Evolutionary conservation across 2,888 invertebrate species (phyloP), one percentile per base, ranked within the genome.

Genomic region (Isoperla grammatica): DNA sequence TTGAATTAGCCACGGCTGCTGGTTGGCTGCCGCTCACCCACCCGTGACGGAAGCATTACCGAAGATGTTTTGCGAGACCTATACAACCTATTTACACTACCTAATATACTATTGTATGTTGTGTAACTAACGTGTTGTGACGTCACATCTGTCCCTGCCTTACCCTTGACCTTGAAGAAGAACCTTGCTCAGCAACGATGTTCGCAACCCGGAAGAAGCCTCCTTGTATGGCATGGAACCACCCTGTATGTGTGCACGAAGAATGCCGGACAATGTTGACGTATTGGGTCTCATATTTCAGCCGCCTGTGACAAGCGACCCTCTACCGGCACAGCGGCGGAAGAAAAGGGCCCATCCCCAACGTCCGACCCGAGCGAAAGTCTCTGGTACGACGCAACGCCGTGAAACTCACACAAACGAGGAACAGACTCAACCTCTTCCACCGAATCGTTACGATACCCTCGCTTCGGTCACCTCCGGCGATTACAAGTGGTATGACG

Each of bases 401-500:
- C 43, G 43, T 43, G 9, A 6, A 17, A 15, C 17, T 20, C 13
- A 15, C n/a, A 15, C 43, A 19, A 43, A 19, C 43, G 43, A 4
- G 13, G 43, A n/a, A n/a, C n/a, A n/a, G n/a, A n/a, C n/a, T n/a
- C n/a, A n/a, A n/a, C n/a, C n/a, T n/a, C n/a, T 5, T 19, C 2
- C 22, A 37, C 35, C 50, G 9, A 11, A 22, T 12, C 12, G 35
- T 22, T 49, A 15, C 12, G 49, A 49, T 15, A 49, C 61, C 5
- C 59, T 59, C 20, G 54, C 48, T 9, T 62, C 61, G 37, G 61
- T 53, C 37, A 60, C 57, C 37, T 63, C 63, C 35, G 62, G 63
- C 55, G 59, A 62, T 23, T 63, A 63, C 56, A 60, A 60, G 50
- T 65, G 65, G 65, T 65, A 61, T 61, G 65, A 65, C 56, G 65